phyloP scores from a whole-genome alignment of 2,888 invertebrate species.

The Acleris holmiana region DNA sequence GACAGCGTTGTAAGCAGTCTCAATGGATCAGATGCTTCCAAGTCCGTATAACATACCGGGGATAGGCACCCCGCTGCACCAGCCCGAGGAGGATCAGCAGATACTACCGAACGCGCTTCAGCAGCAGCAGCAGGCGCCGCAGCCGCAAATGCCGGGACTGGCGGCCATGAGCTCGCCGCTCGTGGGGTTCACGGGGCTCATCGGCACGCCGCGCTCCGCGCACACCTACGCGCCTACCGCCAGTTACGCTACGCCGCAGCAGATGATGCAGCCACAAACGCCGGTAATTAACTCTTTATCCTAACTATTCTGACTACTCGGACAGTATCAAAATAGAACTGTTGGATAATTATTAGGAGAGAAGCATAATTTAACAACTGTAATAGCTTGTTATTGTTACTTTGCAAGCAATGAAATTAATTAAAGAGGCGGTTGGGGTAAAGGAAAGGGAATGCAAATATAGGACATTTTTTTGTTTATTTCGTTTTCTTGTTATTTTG shows the following conservation, averaged over 20 bases:
- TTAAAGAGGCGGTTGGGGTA: too few species aligned
- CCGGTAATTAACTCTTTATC: slow-evolving; percentile 81
- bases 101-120: slow-evolving; percentile 93
- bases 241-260: slow-evolving; percentile 91
- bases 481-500: too few species aligned
- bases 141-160: slow-evolving; percentile 82
- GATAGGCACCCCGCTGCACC: slow-evolving; percentile 95
- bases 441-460: too few species aligned
- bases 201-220: slow-evolving; percentile 88
- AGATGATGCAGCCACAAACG: slow-evolving; percentile 95
- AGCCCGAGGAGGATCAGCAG: slow-evolving; percentile 95
- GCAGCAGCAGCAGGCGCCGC: slow-evolving; percentile 90
- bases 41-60: slow-evolving; percentile 96
- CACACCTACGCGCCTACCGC: slow-evolving; percentile 91
- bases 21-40: slow-evolving; percentile 95
- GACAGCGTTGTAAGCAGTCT: not conserved
- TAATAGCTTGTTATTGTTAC: too few species aligned
- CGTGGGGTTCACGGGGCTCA: slow-evolving; percentile 85
- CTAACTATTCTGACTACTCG: too few species aligned
- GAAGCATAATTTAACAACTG: too few species aligned
- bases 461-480: too few species aligned
- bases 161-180: slow-evolving; percentile 85
- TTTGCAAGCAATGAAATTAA: too few species aligned
- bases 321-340: too few species aligned
- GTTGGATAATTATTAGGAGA: too few species aligned